Evolutionary conservation across 2,113 vertebrate genomes (phyloP).

Genomic region (Sinocyclocheilus grahami): DNA sequence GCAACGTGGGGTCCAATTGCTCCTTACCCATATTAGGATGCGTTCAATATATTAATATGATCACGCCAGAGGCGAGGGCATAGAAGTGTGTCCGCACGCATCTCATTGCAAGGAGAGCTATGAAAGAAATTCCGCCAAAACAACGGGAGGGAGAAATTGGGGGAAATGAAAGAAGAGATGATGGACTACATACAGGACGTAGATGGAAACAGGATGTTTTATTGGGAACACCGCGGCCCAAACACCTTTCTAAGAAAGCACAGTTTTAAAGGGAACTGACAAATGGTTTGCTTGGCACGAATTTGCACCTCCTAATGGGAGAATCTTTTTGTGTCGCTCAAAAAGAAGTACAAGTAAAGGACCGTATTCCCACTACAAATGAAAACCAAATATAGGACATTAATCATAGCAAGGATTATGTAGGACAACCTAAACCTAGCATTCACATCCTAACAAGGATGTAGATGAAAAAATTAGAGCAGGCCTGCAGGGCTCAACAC

Average conservation of each 20-base stretch:
- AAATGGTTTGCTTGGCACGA: background rate
- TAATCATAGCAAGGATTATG: conserved; percentile 7
- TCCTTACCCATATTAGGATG: conserved; percentile 20
- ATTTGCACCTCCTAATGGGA: background rate
- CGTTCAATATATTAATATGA: conserved; percentile 1
- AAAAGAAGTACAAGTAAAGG: conserved; percentile 14
- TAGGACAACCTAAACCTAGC: background rate
- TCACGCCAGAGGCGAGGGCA: background rate
- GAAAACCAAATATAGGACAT: conserved; percentile 16
- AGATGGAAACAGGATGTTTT: conserved; percentile 18
- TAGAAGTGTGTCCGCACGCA: background rate
- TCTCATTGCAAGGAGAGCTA: background rate
- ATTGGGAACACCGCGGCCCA: background rate
- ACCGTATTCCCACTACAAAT: background rate
- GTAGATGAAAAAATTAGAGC: conserved; percentile 8
- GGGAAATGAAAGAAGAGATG: conserved; percentile 18
- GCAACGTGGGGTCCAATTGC: background rate
- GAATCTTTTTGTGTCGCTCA: background rate
- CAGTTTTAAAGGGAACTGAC: background rate
- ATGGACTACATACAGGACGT: background rate
- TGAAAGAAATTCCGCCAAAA: conserved; percentile 2
- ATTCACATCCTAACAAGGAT: conserved; percentile 11
- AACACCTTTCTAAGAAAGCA: background rate
- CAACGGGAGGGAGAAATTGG: background rate
- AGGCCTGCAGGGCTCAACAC: conserved; percentile 13